Percentiles rank a stretch among this genome's conserved stretches.
phyloP scores from a whole-genome alignment of 2,113 vertebrate genomes.

The Phainopepla nitens region DNA sequence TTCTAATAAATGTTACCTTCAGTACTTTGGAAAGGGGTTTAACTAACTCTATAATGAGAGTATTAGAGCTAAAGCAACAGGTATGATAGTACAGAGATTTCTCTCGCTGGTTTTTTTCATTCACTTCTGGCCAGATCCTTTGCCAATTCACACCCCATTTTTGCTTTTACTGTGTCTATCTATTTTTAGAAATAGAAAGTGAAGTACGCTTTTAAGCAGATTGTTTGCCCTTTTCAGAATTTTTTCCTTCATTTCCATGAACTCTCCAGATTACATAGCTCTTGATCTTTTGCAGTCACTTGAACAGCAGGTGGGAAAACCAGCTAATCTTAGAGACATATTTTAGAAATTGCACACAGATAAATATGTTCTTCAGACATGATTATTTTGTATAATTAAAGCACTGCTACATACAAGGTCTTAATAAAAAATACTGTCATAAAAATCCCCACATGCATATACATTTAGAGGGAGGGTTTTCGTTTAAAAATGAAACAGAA shows the following conservation, averaged over 20 bases:
- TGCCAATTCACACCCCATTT: background rate
- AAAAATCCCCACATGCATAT: background rate
- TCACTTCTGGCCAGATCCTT: background rate
- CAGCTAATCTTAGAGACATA: background rate
- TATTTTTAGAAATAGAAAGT: background rate
- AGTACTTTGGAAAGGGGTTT: background rate
- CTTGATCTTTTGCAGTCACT: constrained; percentile 24
- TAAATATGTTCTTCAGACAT: constrained; percentile 1
- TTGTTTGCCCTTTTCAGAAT: background rate
- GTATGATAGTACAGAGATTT: background rate
- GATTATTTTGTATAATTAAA: background rate
- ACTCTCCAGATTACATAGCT: background rate
- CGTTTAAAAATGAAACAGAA: background rate
- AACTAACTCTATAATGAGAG: background rate
- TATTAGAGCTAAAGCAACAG: background rate
- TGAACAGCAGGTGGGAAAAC: constrained; percentile 53
- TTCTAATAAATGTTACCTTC: background rate
- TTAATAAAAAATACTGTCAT: background rate
- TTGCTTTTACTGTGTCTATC: background rate
- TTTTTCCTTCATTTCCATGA: background rate
- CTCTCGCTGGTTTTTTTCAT: background rate
- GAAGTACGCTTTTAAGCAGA: background rate
- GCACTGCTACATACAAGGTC: background rate
- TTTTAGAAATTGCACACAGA: background rate
- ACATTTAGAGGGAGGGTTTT: background rate